phyloP scores from a whole-genome alignment of 2,113 vertebrate genomes.

The Cromileptes altivelis region DNA sequence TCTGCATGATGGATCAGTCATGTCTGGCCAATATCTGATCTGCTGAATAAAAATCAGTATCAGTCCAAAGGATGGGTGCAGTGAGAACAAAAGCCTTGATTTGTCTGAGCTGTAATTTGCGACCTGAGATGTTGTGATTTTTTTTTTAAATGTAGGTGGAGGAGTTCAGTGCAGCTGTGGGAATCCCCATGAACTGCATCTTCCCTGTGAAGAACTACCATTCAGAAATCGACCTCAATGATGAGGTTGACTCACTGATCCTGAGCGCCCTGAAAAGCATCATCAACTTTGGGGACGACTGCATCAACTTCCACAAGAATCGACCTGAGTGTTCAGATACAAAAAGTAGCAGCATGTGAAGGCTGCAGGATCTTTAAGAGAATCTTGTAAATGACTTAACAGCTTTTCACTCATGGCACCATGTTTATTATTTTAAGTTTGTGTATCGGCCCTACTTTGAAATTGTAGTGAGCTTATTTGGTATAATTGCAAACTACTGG shows the following conservation, averaged over 20 bases:
- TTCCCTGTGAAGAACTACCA: conserved; percentile 52
- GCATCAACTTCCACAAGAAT: not conserved
- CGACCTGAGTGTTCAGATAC: no score
- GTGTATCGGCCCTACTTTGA: no score
- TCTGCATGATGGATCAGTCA: no score
- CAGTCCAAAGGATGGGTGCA: no score
- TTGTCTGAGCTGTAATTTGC: not conserved
- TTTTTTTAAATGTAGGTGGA: conserved; percentile 17
- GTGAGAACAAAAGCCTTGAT: not conserved
- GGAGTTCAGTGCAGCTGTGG: not conserved
- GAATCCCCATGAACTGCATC: conserved; percentile 38
- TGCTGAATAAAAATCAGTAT: no score
- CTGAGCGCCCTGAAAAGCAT: conserved; percentile 13
- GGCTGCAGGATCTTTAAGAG: no score
- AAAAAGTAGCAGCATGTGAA: no score
- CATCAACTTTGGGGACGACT: conserved; percentile 2
- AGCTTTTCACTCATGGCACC: no score
- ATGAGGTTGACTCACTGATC: not conserved
- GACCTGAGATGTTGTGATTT: not conserved
- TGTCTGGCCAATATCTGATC: not conserved
- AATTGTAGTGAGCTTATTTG: no score
- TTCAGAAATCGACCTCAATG: not conserved
- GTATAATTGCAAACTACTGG: no score
- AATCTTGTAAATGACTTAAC: no score
- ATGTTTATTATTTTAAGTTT: no score